Percentiles rank a stretch among this genome's conserved stretches.
These are phyloP conservation scores for Galemys pyrenaicus DNA, from an alignment of 2,113 vertebrate genomes.

Conservation along the genomic window DNA sequence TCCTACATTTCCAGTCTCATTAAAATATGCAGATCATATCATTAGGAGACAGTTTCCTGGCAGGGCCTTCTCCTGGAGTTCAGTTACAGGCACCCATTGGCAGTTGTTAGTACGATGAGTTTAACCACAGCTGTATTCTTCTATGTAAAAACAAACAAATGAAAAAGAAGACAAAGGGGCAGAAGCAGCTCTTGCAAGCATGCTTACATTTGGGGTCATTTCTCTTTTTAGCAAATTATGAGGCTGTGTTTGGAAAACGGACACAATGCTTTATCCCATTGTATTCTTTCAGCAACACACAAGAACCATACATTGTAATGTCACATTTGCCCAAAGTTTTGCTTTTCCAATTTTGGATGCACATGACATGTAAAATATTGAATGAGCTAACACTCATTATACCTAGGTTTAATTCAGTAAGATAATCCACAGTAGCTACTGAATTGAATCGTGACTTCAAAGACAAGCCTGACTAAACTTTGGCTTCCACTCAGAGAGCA, in stretches of 20 bases:
- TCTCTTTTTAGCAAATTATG: not conserved
- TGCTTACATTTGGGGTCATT: not conserved
- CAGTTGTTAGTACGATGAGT: not conserved
- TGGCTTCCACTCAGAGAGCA: not conserved
- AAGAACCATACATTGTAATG: not conserved
- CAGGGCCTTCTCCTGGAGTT: constrained; percentile 23
- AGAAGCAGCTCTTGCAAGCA: not conserved
- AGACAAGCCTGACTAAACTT: not conserved
- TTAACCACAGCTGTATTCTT: not conserved
- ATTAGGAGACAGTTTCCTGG: constrained; percentile 65
- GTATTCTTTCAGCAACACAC: not conserved
- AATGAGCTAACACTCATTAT: not conserved
- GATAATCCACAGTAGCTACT: not conserved
- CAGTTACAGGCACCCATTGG: constrained; percentile 14
- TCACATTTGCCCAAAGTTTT: not conserved
- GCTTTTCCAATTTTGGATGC: not conserved
- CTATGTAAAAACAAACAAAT: constrained; percentile 2
- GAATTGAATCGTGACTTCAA: not conserved
- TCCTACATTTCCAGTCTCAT: constrained; percentile 72
- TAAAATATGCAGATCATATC: constrained; percentile 81
- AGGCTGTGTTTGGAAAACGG: not conserved
- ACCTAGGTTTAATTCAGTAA: not conserved
- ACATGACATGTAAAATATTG: not conserved
- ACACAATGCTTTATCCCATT: not conserved
- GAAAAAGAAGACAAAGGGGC: not conserved